Evolutionary conservation across 2,113 vertebrate species (phyloP).

Genomic region (rabbit (Oryctolagus cuniculus)): mOryCun1.1 NC_091445.1:29975501-29976000

Average conservation of each 20-base stretch:
- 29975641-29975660: background rate
- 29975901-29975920: too few species aligned
- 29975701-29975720: background rate
- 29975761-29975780: background rate
- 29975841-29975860: too few species aligned
- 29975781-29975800: background rate
- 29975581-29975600: too few species aligned
- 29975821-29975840: too few species aligned
- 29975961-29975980: too few species aligned
- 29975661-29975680: background rate
- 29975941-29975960: too few species aligned
- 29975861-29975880: too few species aligned
- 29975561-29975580: background rate
- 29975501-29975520: background rate
- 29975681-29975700: background rate
- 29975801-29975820: too few species aligned
- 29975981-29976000: too few species aligned
- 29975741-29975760: background rate
- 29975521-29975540: background rate
- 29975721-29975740: background rate
- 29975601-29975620: background rate
- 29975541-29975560: background rate
- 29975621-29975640: background rate
- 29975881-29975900: too few species aligned
- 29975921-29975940: too few species aligned